Conservation (phyloP, 2,888 invertebrate genomes). For the Mythimna ferrago region DNA sequence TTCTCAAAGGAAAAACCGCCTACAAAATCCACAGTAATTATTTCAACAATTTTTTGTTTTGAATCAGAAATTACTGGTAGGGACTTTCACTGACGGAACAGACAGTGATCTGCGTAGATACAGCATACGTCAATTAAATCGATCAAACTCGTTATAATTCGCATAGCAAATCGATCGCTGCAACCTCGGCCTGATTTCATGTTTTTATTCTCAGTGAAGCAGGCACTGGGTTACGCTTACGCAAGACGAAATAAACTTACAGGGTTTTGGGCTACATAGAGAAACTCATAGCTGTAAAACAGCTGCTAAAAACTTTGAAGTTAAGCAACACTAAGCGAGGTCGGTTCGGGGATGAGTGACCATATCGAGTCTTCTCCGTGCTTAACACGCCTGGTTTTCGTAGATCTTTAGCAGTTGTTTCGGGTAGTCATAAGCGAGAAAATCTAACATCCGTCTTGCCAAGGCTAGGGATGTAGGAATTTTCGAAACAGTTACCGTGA, state of each 20-base stretch:
- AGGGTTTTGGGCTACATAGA: constrained; percentile 13
- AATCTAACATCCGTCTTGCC: too few species aligned
- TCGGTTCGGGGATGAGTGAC: not conserved
- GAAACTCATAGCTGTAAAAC: not conserved
- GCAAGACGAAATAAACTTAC: constrained; percentile 47
- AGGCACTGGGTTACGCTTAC: constrained; percentile 37
- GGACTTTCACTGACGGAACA: constrained; percentile 51
- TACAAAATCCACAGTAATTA: constrained; percentile 28
- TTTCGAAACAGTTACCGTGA: too few species aligned
- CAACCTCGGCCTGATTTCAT: constrained; percentile 70
- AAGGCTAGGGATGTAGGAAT: too few species aligned
- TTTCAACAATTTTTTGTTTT: constrained; percentile 23
- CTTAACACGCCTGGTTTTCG: not conserved
- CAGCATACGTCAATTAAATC: constrained; percentile 54
- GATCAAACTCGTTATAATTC: constrained; percentile 61
- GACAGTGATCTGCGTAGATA: constrained; percentile 29
- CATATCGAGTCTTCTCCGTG: not conserved
- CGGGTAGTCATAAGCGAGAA: too few species aligned
- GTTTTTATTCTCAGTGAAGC: constrained; percentile 65
- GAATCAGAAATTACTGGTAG: constrained; percentile 29
- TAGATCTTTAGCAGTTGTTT: too few species aligned
- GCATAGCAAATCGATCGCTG: constrained; percentile 61
- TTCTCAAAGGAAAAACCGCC: constrained; percentile 43
- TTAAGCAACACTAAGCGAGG: not conserved
- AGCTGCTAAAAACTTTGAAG: not conserved